Base-by-base conservation (phyloP, 2,113 vertebrate species). In the Lipophrys pholis region DNA sequence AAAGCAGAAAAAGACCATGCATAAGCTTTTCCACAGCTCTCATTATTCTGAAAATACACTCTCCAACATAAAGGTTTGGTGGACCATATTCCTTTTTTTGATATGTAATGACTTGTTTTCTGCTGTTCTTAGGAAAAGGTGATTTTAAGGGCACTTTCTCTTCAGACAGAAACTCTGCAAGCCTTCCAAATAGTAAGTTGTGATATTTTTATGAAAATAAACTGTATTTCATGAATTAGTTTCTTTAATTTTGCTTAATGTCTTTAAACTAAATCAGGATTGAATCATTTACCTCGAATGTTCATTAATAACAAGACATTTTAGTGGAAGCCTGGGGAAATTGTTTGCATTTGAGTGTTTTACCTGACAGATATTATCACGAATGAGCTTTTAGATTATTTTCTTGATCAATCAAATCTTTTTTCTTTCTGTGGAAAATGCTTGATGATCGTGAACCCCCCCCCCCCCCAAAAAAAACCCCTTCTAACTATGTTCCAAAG, bases 1-100 rank as follows among this genome's bases (percentile, higher is more conserved):
- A 51, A 53, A 38, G 50, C 45, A 48, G 38, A 70, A 70, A 69
- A 43, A 36, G 11, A 49, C 49, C 62, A 42, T 69, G 69, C 48
- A 30, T 56, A 35, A 3, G 11, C 16, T 79, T 65, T 65, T 60
- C 58, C 69, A 48, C n/a, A 6, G 21, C 12, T 60, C 43, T 63
- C 17, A 52, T 77, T 69, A 36, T 67, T 54, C 40, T 39, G 48
- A 74, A 61, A 73, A 60, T 14, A 58, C 38, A 42, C 30, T 70
- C 42, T 55, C 6, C 40, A 35, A 62, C 11, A 52, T 40, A 39
- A 61, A 61, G n/a, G 43, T 60, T 56, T 68, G 16, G 8, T 51
- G 65, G 71, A 56, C 61, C 58, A 52, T 55, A 42, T 35, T 17
- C 16, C 3, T 6, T 51, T 46, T 41, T 48, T 51, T 17, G 6